These are phyloP conservation scores for Cryptophagus acutangulus DNA, from an alignment of 2,888 invertebrate species.

Conservation along the genomic window DNA sequence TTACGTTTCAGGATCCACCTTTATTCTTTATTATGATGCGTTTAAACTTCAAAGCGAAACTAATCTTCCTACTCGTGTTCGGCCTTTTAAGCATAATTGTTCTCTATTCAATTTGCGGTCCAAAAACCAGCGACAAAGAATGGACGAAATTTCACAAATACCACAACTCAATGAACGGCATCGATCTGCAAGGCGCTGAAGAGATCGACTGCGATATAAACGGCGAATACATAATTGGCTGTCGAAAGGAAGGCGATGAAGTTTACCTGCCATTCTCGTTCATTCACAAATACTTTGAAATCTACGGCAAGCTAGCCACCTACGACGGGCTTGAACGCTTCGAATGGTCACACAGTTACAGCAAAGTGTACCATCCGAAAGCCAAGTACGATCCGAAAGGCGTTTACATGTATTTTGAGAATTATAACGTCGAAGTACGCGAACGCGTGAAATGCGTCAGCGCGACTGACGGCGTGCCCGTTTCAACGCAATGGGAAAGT, in stretches of 20 bases:
- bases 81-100: conserved; percentile 65
- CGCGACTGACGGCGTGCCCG: conserved; percentile 88
- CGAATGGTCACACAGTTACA: conserved; percentile 93
- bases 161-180: conserved; percentile 27
- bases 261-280: conserved; percentile 91
- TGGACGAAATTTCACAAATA: conserved; percentile 27
- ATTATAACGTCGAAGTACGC: conserved; percentile 95
- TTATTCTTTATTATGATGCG: conserved; percentile 65
- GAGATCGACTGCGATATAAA: conserved; percentile 86
- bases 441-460: conserved; percentile 95
- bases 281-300: conserved; percentile 90
- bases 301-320: conserved; percentile 78
- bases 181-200: conserved; percentile 51
- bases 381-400: conserved; percentile 85
- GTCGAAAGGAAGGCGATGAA: conserved; percentile 58
- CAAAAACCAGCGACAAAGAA: conserved; percentile 35
- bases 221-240: conserved; percentile 60
- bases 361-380: conserved; percentile 84
- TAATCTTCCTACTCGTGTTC: conserved; percentile 60
- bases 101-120: conserved; percentile 73
- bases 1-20: conserved; percentile 43
- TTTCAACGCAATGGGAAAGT: conserved; percentile 96
- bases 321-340: conserved; percentile 74
- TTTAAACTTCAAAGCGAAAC: conserved; percentile 69
- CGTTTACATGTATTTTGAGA: conserved; percentile 94